Percentiles rank a stretch among this genome's conserved stretches.
Conservation (phyloP, 2,888 invertebrate species). For the Agrypnus murinus region DNA sequence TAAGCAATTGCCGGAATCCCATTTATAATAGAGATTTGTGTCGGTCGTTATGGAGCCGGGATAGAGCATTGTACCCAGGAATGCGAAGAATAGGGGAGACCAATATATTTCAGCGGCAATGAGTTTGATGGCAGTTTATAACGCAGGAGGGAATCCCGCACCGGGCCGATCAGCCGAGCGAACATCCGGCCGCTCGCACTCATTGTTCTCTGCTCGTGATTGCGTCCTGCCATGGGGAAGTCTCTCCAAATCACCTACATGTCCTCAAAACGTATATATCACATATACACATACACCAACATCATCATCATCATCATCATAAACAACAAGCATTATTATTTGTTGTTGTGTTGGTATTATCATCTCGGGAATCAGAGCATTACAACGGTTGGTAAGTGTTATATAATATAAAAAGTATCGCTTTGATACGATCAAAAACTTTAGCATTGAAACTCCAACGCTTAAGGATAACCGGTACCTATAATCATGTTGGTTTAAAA, state of each 20-base stretch:
- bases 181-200: slow-evolving; percentile 64
- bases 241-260: slow-evolving; percentile 41
- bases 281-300: slow-evolving; percentile 6
- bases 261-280: slow-evolving; percentile 21
- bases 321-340: slow-evolving; percentile 3
- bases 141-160: slow-evolving; percentile 61
- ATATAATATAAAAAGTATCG: slow-evolving; percentile 12
- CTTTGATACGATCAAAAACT: slow-evolving; percentile 14
- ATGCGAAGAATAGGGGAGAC: slow-evolving; percentile 64
- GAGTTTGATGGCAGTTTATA: slow-evolving; percentile 63
- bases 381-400: slow-evolving; percentile 1
- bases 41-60: slow-evolving; percentile 54
- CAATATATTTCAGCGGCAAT: slow-evolving; percentile 65
- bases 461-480: neutral
- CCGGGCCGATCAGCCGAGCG: slow-evolving; percentile 66
- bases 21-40: slow-evolving; percentile 61
- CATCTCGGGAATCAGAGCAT: slow-evolving; percentile 8
- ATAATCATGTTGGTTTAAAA: slow-evolving; percentile 14
- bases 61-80: slow-evolving; percentile 58
- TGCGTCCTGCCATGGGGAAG: slow-evolving; percentile 48
- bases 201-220: slow-evolving; percentile 60
- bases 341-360: neutral
- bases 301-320: neutral
- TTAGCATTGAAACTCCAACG: neutral
- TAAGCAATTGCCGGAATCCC: slow-evolving; percentile 64